phyloP scores from a whole-genome alignment of 2,113 vertebrate genomes.

The Xenopus borealis region DNA sequence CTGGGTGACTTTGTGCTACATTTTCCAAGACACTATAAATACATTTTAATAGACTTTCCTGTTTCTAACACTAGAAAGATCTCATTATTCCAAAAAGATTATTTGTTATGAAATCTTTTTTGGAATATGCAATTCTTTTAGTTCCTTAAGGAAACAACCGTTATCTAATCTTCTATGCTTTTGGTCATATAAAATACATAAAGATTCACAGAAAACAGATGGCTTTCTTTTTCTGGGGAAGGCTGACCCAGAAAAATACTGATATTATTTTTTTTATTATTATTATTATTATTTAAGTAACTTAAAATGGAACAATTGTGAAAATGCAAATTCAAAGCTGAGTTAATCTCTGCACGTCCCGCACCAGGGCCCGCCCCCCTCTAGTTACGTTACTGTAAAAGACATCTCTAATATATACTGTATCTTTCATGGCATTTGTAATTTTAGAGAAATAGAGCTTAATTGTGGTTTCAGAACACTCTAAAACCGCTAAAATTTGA shows the following conservation, averaged over 20 bases:
- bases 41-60: background rate
- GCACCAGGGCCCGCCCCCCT: too few relatives aligned
- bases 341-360: too few relatives aligned
- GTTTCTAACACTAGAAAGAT: background rate
- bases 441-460: too few relatives aligned
- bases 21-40: background rate
- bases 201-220: constrained; percentile 17
- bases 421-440: too few relatives aligned
- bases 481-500: too few relatives aligned
- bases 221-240: constrained; percentile 16
- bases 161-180: constrained; percentile 23
- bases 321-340: too few relatives aligned
- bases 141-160: constrained; percentile 16
- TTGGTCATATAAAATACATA: constrained; percentile 14
- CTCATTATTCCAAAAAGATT: background rate
- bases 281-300: too few relatives aligned
- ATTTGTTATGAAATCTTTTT: constrained; percentile 4
- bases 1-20: background rate
- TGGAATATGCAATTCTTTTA: constrained; percentile 3
- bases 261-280: too few relatives aligned
- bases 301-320: too few relatives aligned
- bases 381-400: too few relatives aligned
- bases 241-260: background rate
- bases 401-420: too few relatives aligned
- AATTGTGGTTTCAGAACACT: too few relatives aligned